Evolutionary conservation across 2,888 invertebrate genomes (phyloP).

Genomic region (Ypsolopha sequella): DNA sequence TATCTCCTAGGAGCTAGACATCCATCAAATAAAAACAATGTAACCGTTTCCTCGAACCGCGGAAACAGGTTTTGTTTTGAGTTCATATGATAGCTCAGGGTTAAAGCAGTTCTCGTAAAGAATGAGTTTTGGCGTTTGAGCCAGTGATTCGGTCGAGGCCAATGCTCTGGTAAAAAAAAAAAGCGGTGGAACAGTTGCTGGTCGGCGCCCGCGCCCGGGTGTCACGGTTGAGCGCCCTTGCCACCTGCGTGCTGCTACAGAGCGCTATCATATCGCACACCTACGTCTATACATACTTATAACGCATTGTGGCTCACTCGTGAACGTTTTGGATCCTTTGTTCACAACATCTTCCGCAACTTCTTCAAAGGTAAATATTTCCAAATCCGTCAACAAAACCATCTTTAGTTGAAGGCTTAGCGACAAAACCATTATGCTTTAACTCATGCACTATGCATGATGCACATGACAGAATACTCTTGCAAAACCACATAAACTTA

Average conservation of each 20-base stretch:
- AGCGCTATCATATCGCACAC: slow-evolving; percentile 21
- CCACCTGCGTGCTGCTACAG: slow-evolving; percentile 42
- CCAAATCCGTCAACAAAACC: neutral
- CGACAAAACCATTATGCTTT: neutral
- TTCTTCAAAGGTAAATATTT: neutral
- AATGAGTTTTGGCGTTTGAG: slow-evolving; percentile 20
- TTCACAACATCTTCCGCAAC: neutral
- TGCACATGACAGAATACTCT: neutral
- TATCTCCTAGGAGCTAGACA: slow-evolving; percentile 9
- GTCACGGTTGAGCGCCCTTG: slow-evolving; percentile 58
- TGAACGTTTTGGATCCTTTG: neutral
- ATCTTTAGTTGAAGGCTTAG: neutral
- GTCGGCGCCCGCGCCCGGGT: slow-evolving; percentile 31
- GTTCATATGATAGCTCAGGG: slow-evolving; percentile 14
- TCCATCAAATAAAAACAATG: slow-evolving; percentile 13
- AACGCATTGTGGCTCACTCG: slow-evolving; percentile 5
- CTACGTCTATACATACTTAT: slow-evolving; percentile 6
- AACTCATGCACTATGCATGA: too few relatives aligned
- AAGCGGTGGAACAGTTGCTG: slow-evolving; percentile 56
- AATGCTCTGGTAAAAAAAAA: slow-evolving; percentile 46
- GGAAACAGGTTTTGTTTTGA: slow-evolving; percentile 18
- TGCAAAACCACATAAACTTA: neutral
- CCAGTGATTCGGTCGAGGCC: slow-evolving; percentile 33
- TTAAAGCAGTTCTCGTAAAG: slow-evolving; percentile 19
- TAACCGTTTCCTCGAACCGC: slow-evolving; percentile 14